Percentiles rank a stretch among this genome's conserved stretches.
These are phyloP conservation scores for Ifrita kowaldi DNA, from an alignment of 2,113 vertebrate species.

Conservation along the genomic window DNA sequence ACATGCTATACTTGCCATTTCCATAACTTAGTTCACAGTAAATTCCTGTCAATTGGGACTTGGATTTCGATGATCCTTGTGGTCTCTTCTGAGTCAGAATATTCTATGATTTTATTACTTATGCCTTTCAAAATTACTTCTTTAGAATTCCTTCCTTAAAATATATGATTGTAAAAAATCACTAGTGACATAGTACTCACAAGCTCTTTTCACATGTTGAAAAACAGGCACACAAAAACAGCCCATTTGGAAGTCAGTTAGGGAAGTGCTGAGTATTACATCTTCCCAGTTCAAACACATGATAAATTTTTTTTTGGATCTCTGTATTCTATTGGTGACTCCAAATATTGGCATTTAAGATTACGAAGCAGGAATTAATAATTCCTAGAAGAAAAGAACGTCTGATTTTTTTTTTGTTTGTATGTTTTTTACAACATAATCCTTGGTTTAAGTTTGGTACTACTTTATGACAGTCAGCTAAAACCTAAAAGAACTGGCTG, in stretches of 20 bases:
- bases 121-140: neutral
- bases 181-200: too few relatives aligned
- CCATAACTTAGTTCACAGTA: neutral
- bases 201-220: neutral
- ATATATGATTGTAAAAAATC: neutral
- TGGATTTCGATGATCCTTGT: neutral
- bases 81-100: neutral
- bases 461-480: neutral
- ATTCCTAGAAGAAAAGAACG: neutral
- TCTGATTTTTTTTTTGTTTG: neutral
- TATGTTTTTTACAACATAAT: neutral
- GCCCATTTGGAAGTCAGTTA: neutral
- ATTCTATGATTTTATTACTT: neutral
- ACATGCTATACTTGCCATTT: neutral
- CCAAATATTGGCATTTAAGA: neutral
- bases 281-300: neutral
- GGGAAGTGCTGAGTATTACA: neutral
- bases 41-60: neutral
- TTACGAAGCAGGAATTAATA: neutral
- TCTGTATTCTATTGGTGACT: neutral
- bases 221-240: fast-evolving
- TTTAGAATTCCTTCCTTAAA: neutral
- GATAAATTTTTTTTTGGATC: neutral
- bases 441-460: neutral
- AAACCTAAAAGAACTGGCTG: neutral